Evolutionary conservation across 2,797 vertebrate species (phyloP), one percentile per base, ranked within the genome.

Genomic region (Epinephelus awoara): DNA sequence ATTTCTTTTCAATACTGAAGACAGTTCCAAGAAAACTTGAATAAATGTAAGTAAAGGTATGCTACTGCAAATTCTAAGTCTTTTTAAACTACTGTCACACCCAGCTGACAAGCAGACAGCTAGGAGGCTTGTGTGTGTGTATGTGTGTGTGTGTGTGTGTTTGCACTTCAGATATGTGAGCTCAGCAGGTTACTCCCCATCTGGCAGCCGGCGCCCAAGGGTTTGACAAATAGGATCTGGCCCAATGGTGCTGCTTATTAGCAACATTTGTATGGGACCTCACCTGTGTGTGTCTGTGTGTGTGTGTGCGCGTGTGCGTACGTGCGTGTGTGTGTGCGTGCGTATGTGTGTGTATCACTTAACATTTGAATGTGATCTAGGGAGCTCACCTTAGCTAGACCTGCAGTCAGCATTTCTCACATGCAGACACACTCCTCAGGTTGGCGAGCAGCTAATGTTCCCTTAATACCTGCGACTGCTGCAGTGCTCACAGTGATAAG

Each of bases 221-320:
- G 88, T 89, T 91, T 92, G 89, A 93, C 91, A 92, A 94, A 93
- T 93, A 87, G 88, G 88, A 93, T 91, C 67, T 82, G 79, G 88
- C 85, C 89, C 89, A 84, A 72, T 78, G 78, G 87, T 81, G 90
- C 87, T 89, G 85, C 91, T 91, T 93, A 92, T 93, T 91, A 93
- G 87, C 79, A 88, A 83, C 85, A 91, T 93, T 93, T 91, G 91
- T 92, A 89, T 74, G 77, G 65, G 81, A 86, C 75, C 74, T 82
- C 75, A 90, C 82, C 74, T 85, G 70, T 75, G 66, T 25, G 57
- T 73, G 57, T 82, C 62, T 72, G 72, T 49, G 61, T 46, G 49
- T 59, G 72, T 34, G 63, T 63, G 65, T 42, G 65, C 42, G 55
- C 65, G 61, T 67, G 56, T 29, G 40, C 34, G 27, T 27, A 2